Percentiles rank a stretch among this genome's conserved stretches.
Evolutionary conservation across 2,888 invertebrate genomes (phyloP).

Genomic region (Phyto melanocephala): DNA sequence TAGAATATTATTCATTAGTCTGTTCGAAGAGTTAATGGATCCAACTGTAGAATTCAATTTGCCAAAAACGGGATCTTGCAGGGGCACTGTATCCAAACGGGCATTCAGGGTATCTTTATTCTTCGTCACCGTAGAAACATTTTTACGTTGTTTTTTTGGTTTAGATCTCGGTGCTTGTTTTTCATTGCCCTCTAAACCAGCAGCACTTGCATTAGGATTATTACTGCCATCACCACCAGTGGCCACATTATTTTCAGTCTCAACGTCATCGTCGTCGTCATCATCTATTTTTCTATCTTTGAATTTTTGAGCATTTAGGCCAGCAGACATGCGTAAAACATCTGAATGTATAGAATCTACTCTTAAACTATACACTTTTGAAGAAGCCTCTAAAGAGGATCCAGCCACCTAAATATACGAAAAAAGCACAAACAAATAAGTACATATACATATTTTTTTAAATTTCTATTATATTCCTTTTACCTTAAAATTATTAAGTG

Average conservation of each 20-base stretch:
- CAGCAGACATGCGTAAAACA: conserved; percentile 87
- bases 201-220: conserved; percentile 66
- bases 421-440: conserved; percentile 69
- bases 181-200: conserved; percentile 59
- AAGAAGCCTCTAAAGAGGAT: conserved; percentile 91
- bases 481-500: conserved; percentile 87
- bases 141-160: conserved; percentile 71
- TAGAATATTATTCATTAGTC: conserved; percentile 82
- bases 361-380: conserved; percentile 91
- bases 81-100: conserved; percentile 77
- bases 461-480: not conserved
- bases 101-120: conserved; percentile 77
- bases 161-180: conserved; percentile 66
- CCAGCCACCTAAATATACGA: conserved; percentile 85
- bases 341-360: conserved; percentile 92
- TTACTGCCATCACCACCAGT: conserved; percentile 67
- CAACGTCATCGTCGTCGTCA: conserved; percentile 65
- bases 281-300: conserved; percentile 67
- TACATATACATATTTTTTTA: not conserved
- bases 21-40: conserved; percentile 82
- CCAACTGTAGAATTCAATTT: conserved; percentile 82
- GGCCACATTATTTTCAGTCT: conserved; percentile 66
- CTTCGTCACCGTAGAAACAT: conserved; percentile 76
- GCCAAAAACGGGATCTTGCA: conserved; percentile 82
- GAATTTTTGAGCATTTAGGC: conserved; percentile 77